Evolutionary conservation across 53 echinoderm and acorn worm species (phyloP), one percentile per base, ranked within the genome.

Genomic region (Holothuria leucospilota): DNA sequence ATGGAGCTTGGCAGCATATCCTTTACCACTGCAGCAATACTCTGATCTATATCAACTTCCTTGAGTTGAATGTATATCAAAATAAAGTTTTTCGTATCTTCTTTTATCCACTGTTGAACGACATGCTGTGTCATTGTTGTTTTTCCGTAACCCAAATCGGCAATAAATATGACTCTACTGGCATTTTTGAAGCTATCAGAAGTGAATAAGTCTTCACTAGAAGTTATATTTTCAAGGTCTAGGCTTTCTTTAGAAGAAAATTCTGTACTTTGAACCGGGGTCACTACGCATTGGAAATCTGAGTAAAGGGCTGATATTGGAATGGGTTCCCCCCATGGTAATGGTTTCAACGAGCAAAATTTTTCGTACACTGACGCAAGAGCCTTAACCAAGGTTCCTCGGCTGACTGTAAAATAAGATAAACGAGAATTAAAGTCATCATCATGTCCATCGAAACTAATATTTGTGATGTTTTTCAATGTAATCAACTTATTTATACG

Each of bases 31-130:
- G 11, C 25, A 0, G 75, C 39, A 49, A 75, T 24, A 26, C 26
- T 49, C 51, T 51, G 20, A 1, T n/a, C 8, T 16, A 26, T 30
- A 8, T 1, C 51, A 20, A 75, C 75, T 11, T 75, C 75, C 23
- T 75, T 75, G 15, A 75, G 51, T 49, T 75, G 75, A 75, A 75
- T 23, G 28, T 75, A 75, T 49, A 75, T 75, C 39, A 75, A 27
- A 9, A 75, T 14, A 49, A 52, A 13, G 12, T 42, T 29, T 72
- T 72, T 41, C 5, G 20, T 8, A 13, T 38, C 46, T 0, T 21
- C 40, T 28, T 14, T 14, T 46, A 75, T 49, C 75, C 75, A 75
- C 13, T 49, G 25, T 20, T 21, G n/a, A 23, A 75, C 75, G 2
- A 75, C 49, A 3, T 75, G 75, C 16, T 53, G 75, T 26, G 53